Evolutionary conservation across 2,888 invertebrate genomes (phyloP).

Genomic region (Leptinotarsa peninsularis): DNA sequence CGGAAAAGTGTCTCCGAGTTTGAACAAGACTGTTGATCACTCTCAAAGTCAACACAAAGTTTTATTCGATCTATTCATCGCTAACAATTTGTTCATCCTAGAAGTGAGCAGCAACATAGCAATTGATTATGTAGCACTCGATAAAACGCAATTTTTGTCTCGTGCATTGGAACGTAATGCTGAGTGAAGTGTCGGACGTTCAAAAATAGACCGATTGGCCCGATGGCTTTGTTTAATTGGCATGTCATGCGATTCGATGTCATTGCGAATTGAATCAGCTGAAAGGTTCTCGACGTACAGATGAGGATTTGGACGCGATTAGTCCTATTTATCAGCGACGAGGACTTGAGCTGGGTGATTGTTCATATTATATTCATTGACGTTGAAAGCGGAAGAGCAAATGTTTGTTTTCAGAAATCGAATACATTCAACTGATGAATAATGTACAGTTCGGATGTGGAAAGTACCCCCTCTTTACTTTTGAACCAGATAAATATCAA

Average conservation of each 20-base stretch:
- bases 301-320: conserved; percentile 18
- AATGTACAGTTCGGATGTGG: too few species aligned
- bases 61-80: not conserved
- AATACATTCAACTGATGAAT: too few species aligned
- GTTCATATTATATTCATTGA: not conserved
- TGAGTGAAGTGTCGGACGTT: conserved; percentile 21
- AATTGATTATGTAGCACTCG: conserved; percentile 25
- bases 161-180: conserved; percentile 25
- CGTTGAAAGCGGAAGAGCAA: not conserved
- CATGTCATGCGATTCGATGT: conserved; percentile 44
- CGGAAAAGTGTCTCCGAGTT: too few species aligned
- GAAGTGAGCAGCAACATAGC: conserved; percentile 6
- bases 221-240: conserved; percentile 41
- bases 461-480: too few species aligned
- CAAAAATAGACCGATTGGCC: conserved; percentile 19
- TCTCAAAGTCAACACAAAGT: not conserved
- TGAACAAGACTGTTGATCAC: not conserved
- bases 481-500: too few species aligned
- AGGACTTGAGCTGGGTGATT: not conserved
- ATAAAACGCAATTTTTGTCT: conserved; percentile 28
- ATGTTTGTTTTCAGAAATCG: too few species aligned
- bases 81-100: not conserved
- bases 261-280: conserved; percentile 35
- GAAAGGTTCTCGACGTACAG: conserved; percentile 26
- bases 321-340: conserved; percentile 9